A percentile compares a stretch with the other conserved stretches of the same genome.
Conservation (phyloP, 2,797 vertebrate genomes). For the Morus bassanus region DNA sequence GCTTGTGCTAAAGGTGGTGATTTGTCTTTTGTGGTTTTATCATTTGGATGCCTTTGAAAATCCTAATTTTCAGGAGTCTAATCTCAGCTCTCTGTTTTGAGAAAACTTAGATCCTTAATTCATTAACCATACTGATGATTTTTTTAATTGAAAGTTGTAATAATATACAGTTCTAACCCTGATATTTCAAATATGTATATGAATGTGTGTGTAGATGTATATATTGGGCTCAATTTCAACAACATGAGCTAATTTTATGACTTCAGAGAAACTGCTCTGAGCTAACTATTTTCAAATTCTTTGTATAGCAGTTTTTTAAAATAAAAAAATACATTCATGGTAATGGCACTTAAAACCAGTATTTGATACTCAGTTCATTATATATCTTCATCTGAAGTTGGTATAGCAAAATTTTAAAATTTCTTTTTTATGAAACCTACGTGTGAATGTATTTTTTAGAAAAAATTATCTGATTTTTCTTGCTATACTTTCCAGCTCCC, state of each 20-base stretch:
- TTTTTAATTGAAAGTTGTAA: not conserved
- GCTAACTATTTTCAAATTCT: not conserved
- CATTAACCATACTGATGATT: not conserved
- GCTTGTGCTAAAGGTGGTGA: not conserved
- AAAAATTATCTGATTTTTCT: not conserved
- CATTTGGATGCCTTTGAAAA: not conserved
- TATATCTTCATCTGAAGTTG: not conserved
- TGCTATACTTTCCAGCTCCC: not conserved
- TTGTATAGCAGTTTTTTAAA: not conserved
- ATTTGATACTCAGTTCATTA: not conserved
- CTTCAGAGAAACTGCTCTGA: not conserved
- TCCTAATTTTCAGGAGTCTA: not conserved
- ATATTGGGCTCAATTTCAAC: not conserved
- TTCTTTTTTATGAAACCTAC: not conserved
- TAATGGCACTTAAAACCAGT: not conserved
- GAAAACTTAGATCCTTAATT: not conserved
- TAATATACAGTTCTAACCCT: not conserved
- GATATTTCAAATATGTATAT: not conserved
- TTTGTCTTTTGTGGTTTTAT: not conserved
- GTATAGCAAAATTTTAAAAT: not conserved
- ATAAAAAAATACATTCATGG: not conserved
- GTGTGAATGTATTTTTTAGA: not conserved
- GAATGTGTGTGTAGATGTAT: not conserved
- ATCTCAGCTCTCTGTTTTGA: not conserved
- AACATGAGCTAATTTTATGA: not conserved